A percentile compares a stretch with the other conserved stretches of the same genome.
phyloP scores from a whole-genome alignment of 2,888 invertebrate genomes.

The Dioctria linearis region DNA sequence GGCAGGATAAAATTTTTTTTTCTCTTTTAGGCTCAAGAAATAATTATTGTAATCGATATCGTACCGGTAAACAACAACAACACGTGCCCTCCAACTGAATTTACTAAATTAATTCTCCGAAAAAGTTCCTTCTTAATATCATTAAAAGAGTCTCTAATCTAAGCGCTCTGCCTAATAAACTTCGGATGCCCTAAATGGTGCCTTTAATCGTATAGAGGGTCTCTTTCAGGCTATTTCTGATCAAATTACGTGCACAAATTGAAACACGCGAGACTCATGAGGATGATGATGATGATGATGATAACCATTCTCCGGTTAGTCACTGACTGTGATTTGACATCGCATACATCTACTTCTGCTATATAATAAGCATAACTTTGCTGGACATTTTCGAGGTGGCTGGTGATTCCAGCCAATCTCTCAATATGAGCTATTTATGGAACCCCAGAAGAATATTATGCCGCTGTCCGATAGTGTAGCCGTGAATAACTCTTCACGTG shows the following conservation, averaged over 20 bases:
- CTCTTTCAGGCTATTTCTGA: constrained; percentile 9
- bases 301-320: neutral
- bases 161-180: neutral
- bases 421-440: constrained; percentile 7
- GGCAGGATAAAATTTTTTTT: too few relatives aligned
- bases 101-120: neutral
- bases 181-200: constrained; percentile 22
- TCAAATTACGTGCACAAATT: constrained; percentile 19
- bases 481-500: constrained; percentile 7
- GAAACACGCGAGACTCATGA: constrained; percentile 19
- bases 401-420: neutral
- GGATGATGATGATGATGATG: neutral
- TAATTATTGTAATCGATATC: too few relatives aligned
- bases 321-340: constrained; percentile 1
- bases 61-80: too few relatives aligned
- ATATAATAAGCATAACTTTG: neutral
- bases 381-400: neutral
- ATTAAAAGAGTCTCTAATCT: neutral
- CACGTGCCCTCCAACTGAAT: too few relatives aligned
- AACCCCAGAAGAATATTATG: neutral
- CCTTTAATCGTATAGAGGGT: constrained; percentile 12
- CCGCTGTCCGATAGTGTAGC: neutral
- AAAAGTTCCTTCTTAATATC: neutral
- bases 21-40: too few relatives aligned
- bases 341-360: neutral